phyloP scores from a whole-genome alignment of 2,888 invertebrate species.

The Coleophora deauratella region DNA sequence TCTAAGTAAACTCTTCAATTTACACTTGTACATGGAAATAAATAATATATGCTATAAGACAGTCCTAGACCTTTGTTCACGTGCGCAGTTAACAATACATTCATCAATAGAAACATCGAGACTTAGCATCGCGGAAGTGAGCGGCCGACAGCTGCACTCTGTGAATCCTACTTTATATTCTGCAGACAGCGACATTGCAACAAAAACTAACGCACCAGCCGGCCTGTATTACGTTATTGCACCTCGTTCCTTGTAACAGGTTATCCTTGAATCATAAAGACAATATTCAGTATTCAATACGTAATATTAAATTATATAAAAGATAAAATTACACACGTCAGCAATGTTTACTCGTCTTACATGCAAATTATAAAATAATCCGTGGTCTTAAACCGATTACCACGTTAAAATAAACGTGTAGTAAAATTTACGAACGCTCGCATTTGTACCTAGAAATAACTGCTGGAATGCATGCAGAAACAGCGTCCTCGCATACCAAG shows the following conservation, averaged over 20 bases:
- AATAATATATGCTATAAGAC: not conserved
- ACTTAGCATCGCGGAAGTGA: conserved; percentile 39
- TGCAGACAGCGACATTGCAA: conserved; percentile 25
- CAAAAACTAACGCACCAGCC: conserved; percentile 36
- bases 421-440: conserved; percentile 5
- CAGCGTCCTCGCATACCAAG: conserved; percentile 3
- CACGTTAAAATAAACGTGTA: conserved; percentile 12
- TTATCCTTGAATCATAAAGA: conserved; percentile 26
- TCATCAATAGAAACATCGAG: conserved; percentile 6
- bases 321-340: conserved; percentile 23
- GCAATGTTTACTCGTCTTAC: conserved; percentile 11
- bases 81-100: not conserved
- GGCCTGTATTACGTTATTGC: not conserved
- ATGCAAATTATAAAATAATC: conserved; percentile 15
- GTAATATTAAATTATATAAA: conserved; percentile 35
- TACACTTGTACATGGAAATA: not conserved
- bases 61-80: conserved; percentile 1
- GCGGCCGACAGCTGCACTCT: conserved; percentile 45
- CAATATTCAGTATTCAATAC: conserved; percentile 14
- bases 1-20: too few relatives aligned
- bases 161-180: conserved; percentile 35
- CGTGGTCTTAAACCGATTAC: conserved; percentile 16
- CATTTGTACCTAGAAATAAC: conserved; percentile 11
- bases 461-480: conserved; percentile 3
- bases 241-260: conserved; percentile 27